Evolutionary conservation across 2,113 vertebrate genomes (phyloP).

Genomic region (Cynoglossus semilaevis): DNA sequence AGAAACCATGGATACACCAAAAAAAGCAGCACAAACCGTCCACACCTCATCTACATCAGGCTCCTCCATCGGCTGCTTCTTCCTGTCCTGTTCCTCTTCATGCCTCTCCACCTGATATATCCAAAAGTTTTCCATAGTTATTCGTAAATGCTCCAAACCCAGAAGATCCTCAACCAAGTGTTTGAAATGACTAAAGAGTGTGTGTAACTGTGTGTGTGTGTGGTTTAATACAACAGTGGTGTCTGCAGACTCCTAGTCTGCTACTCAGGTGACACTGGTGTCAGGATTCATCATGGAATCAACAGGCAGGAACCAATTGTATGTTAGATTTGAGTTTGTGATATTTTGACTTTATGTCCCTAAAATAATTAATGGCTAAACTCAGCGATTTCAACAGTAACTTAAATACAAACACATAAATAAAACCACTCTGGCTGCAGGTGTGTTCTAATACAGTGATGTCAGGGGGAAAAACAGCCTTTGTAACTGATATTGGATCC

Average conservation of each 20-base stretch:
- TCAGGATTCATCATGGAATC: slow-evolving; percentile 60
- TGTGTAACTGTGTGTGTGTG: not conserved
- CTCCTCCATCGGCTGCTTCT: slow-evolving; percentile 4
- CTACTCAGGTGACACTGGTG: slow-evolving; percentile 56
- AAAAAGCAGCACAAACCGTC: not conserved
- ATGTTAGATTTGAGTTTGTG: not conserved
- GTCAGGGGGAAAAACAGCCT: slow-evolving; percentile 9
- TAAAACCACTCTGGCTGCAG: not conserved
- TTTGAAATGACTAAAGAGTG: not conserved
- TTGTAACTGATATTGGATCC: slow-evolving; percentile 31
- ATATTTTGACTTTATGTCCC: not conserved
- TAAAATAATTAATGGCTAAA: not conserved
- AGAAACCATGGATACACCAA: not conserved
- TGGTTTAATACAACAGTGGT: not conserved
- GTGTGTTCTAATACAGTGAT: not conserved
- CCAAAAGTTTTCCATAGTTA: slow-evolving; percentile 93
- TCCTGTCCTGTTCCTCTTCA: slow-evolving; percentile 53
- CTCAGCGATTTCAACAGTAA: not conserved
- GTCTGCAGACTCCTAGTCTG: slow-evolving; percentile 2
- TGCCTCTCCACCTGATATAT: slow-evolving; percentile 82
- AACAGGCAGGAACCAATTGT: not conserved
- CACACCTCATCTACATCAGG: slow-evolving; percentile 68
- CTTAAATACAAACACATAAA: not conserved
- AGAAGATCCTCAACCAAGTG: slow-evolving; percentile 1
- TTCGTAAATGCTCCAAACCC: not conserved